These are phyloP conservation scores for Hydrotaea diabolus DNA, from an alignment of 2,888 invertebrate genomes.

Conservation along the genomic window DNA sequence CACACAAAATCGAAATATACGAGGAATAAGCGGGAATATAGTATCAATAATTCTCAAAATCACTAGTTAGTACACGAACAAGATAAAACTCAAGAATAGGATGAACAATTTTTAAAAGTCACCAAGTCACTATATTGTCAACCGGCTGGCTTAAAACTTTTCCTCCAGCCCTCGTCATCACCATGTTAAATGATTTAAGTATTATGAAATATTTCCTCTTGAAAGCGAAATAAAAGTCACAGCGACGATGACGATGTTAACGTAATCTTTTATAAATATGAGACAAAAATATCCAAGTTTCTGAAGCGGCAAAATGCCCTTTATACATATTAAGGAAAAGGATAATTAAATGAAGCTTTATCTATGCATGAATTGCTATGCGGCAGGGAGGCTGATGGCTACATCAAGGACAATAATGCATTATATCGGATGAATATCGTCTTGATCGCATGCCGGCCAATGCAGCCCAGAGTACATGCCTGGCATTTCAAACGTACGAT, in stretches of 20 bases:
- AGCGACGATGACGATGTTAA: not conserved
- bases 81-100: no score
- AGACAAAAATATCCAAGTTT: not conserved
- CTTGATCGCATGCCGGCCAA: not conserved
- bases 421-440: not conserved
- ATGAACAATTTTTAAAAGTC: no score
- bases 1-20: no score
- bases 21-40: no score
- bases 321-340: not conserved
- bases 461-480: not conserved
- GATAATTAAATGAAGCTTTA: not conserved
- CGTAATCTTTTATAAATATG: not conserved
- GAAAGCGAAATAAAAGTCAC: not conserved
- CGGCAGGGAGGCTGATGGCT: no score
- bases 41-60: no score
- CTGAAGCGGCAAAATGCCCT: not conserved
- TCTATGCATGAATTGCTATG: not conserved
- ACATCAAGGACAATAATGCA: not conserved
- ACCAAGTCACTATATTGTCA: no score
- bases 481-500: not conserved
- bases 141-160: not conserved
- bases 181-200: not conserved
- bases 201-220: not conserved
- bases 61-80: no score
- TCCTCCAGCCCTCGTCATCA: not conserved